phyloP scores from a whole-genome alignment of 2,888 invertebrate genomes.

The Ceraclea dissimilis region DNA sequence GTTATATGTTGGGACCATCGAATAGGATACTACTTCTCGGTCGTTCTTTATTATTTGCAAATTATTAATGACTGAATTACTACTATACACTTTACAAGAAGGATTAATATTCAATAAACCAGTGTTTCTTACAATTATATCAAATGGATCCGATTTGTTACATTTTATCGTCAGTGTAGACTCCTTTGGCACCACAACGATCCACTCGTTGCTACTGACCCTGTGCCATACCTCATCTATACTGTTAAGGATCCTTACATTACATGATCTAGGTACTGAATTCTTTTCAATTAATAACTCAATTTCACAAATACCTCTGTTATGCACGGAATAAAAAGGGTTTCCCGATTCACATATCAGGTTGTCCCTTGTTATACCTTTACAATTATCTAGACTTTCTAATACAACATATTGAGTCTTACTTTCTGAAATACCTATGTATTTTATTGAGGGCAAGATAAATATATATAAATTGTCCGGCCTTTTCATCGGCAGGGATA shows the following conservation, averaged over 20 bases:
- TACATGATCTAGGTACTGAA: background rate
- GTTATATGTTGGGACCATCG: background rate
- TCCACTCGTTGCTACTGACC: background rate
- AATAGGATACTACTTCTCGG: background rate
- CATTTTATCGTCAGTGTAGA: background rate
- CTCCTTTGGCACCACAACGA: background rate
- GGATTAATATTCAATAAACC: background rate
- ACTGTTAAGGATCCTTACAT: background rate
- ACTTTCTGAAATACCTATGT: conserved; percentile 1
- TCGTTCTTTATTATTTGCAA: background rate
- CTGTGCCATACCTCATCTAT: background rate
- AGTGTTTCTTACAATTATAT: background rate
- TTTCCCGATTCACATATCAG: background rate
- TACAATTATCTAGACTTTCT: background rate
- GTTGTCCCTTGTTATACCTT: no score
- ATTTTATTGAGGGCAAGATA: background rate
- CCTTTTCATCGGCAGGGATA: background rate
- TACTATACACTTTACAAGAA: background rate
- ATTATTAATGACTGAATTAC: background rate
- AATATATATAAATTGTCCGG: background rate
- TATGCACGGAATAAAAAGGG: background rate
- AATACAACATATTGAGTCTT: background rate
- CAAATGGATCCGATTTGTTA: background rate
- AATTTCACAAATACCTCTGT: background rate
- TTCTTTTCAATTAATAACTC: background rate